Percentiles rank a stretch among this genome's conserved stretches.
Conservation (phyloP, 2,113 vertebrate species). For the Asarcornis scutulata region DNA sequence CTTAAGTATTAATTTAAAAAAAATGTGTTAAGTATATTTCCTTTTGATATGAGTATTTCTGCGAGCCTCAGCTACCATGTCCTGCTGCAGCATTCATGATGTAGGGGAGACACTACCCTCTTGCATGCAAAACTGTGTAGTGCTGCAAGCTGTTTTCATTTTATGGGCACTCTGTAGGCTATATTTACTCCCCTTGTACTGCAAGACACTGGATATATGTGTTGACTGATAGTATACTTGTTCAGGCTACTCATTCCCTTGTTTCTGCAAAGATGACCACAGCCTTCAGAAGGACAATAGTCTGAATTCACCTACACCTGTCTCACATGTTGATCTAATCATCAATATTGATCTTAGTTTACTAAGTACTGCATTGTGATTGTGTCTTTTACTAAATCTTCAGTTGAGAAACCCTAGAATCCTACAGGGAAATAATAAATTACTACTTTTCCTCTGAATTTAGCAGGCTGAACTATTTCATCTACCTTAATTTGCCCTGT, state of each 20-base stretch:
- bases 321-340: not conserved
- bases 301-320: not conserved
- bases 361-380: not conserved
- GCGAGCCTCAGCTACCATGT: not conserved
- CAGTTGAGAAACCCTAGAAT: not conserved
- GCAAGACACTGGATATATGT: not conserved
- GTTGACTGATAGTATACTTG: not conserved
- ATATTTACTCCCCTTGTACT: not conserved
- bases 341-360: not conserved
- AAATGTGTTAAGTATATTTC: not conserved
- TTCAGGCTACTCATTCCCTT: not conserved
- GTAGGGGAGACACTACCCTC: not conserved
- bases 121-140: not conserved
- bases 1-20: not conserved
- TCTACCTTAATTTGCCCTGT: not conserved
- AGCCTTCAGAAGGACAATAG: not conserved
- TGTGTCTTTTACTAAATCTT: not conserved
- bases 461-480: not conserved
- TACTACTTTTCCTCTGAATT: constrained; percentile 18
- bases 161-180: not conserved
- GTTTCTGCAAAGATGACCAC: not conserved
- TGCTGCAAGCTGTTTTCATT: not conserved
- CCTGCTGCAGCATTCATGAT: not conserved
- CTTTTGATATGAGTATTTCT: not conserved
- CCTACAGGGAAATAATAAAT: constrained; percentile 28